These are phyloP conservation scores for Aurelia aurita complex sp. Pacific DNA, from an alignment of 30 jellyfish, hydroid and myxozoan species.

Conservation along the genomic window DNA sequence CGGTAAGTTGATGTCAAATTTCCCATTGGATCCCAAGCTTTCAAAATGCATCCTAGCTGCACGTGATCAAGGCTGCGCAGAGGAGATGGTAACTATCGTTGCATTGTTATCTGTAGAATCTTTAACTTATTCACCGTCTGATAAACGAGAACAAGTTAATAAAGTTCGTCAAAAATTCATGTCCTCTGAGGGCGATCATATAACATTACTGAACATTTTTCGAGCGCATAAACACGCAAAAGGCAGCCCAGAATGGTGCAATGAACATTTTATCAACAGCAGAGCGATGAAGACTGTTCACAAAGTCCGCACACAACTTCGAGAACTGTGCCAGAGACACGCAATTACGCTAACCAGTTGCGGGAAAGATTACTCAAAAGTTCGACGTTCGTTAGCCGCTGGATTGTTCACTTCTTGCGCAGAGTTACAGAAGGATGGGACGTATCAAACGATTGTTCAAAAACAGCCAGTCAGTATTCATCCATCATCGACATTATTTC, in stretches of 20 bases:
- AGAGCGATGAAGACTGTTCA: slow-evolving; percentile 83
- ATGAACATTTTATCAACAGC: slow-evolving; percentile 81
- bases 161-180: slow-evolving; percentile 69
- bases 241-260: slow-evolving; percentile 86
- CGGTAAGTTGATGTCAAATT: slow-evolving; percentile 84
- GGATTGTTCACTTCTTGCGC: slow-evolving; percentile 90
- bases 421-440: slow-evolving; percentile 92
- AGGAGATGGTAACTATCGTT: slow-evolving; percentile 80
- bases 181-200: slow-evolving; percentile 94
- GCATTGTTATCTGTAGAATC: slow-evolving; percentile 91
- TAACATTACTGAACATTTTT: slow-evolving; percentile 67
- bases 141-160: slow-evolving; percentile 71
- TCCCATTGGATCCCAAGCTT: slow-evolving; percentile 92
- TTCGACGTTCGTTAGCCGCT: slow-evolving; percentile 74
- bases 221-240: slow-evolving; percentile 87
- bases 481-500: slow-evolving; percentile 90
- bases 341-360: slow-evolving; percentile 70
- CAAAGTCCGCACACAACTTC: slow-evolving; percentile 82
- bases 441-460: slow-evolving; percentile 77
- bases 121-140: slow-evolving; percentile 81
- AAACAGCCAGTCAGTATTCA: slow-evolving; percentile 85
- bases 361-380: slow-evolving; percentile 64
- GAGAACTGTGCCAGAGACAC: slow-evolving; percentile 71
- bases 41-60: slow-evolving; percentile 90
- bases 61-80: slow-evolving; percentile 81